Conservation (phyloP, 2,797 vertebrate genomes). For the Tapera naevia region DNA sequence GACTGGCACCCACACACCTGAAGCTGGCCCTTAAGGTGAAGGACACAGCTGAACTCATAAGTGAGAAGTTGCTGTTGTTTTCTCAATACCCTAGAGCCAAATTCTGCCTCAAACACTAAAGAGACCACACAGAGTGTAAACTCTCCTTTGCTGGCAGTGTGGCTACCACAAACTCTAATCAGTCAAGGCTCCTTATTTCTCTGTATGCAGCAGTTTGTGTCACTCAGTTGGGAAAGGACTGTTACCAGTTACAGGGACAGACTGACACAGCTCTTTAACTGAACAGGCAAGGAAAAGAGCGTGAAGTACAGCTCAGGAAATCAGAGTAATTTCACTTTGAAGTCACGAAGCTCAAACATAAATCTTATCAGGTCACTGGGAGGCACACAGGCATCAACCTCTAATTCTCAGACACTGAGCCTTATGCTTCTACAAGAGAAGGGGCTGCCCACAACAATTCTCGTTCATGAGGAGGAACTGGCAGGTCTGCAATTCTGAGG, state of each 20-base stretch:
- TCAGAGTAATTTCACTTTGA: background rate
- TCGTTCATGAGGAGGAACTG: background rate
- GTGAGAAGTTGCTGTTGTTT: background rate
- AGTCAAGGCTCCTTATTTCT: background rate
- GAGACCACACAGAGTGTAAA: background rate
- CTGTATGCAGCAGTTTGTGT: background rate
- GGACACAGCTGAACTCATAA: background rate
- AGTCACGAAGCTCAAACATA: background rate
- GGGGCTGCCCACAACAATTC: background rate
- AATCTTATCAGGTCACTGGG: background rate
- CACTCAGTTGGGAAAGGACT: background rate
- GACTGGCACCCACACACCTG: background rate
- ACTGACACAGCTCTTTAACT: background rate
- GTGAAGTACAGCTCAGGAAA: constrained; percentile 15
- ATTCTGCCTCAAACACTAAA: background rate
- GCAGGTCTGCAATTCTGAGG: background rate
- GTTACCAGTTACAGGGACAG: background rate
- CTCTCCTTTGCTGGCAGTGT: background rate
- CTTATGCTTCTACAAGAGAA: background rate
- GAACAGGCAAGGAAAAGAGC: constrained; percentile 3
- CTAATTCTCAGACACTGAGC: background rate
- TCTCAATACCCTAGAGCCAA: background rate
- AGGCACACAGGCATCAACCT: background rate
- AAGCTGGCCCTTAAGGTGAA: background rate
- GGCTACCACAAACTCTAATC: background rate